Evolutionary conservation across 2,113 vertebrate genomes (phyloP).

Genomic region (Vulpes ferrilata): DNA sequence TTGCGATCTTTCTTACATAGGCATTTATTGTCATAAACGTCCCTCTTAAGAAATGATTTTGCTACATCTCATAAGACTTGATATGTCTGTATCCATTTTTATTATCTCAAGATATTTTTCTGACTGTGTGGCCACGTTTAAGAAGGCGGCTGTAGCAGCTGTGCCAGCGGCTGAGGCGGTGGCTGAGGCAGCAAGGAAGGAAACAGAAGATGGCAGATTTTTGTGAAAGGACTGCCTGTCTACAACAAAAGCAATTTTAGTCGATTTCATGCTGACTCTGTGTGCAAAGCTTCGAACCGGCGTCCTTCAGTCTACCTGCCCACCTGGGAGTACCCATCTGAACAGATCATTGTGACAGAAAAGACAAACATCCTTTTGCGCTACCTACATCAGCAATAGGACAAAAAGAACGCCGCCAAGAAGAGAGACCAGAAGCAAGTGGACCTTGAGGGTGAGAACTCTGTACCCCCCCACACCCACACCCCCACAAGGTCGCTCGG

Average conservation of each 20-base stretch:
- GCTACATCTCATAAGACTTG: neutral
- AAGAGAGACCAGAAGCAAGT: slow-evolving; percentile 95
- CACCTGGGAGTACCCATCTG: slow-evolving; percentile 97
- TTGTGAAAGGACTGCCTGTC: slow-evolving; percentile 96
- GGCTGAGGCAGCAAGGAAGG: too few species aligned
- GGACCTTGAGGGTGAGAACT: slow-evolving; percentile 93
- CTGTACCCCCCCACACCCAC: slow-evolving; percentile 89
- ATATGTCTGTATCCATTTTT: neutral
- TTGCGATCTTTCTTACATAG: neutral
- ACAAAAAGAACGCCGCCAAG: slow-evolving; percentile 97
- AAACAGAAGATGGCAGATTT: slow-evolving; percentile 92
- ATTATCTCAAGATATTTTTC: neutral
- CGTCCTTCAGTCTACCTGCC: slow-evolving; percentile 98
- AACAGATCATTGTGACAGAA: slow-evolving; percentile 99
- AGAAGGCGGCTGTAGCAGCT: too few species aligned
- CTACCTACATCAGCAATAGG: slow-evolving; percentile 98
- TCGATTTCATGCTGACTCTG: slow-evolving; percentile 97
- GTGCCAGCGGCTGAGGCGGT: too few species aligned
- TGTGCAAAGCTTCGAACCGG: slow-evolving; percentile 99
- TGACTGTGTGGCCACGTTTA: too few species aligned
- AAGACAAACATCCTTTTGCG: slow-evolving; percentile 97
- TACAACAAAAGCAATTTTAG: slow-evolving; percentile 99
- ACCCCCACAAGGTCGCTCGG: slow-evolving; percentile 93
- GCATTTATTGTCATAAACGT: neutral
- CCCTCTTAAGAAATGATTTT: neutral